These are phyloP conservation scores for Lateolabrax maculatus DNA, from an alignment of 2,797 vertebrate genomes.

Conservation along the genomic window DNA sequence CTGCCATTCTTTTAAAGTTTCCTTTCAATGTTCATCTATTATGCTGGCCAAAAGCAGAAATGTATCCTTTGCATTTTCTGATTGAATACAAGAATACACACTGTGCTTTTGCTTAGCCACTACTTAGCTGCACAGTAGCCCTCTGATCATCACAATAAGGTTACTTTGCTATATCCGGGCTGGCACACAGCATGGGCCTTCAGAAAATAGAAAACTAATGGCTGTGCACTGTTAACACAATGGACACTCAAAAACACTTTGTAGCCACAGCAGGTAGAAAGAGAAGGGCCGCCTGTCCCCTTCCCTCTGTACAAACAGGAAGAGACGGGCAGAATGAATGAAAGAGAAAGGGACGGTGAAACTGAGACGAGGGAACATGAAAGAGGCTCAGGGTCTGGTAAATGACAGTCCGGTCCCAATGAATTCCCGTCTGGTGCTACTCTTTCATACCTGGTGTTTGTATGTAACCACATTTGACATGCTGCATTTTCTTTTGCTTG, in stretches of 20 bases:
- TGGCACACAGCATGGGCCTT: conserved; percentile 79
- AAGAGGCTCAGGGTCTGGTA: conserved; percentile 76
- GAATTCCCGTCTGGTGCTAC: conserved; percentile 79
- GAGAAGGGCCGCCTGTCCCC: conserved; percentile 80
- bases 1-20: conserved; percentile 81
- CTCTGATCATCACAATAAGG: conserved; percentile 81
- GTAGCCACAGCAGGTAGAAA: conserved; percentile 85
- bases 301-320: conserved; percentile 87
- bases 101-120: conserved; percentile 73
- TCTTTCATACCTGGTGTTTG: conserved; percentile 84
- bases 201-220: conserved; percentile 82
- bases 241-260: conserved; percentile 82
- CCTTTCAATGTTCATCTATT: conserved; percentile 75
- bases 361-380: conserved; percentile 81
- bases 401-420: conserved; percentile 78
- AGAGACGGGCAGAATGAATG: conserved; percentile 76
- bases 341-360: conserved; percentile 78
- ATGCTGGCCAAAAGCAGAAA: conserved; percentile 74
- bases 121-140: conserved; percentile 69
- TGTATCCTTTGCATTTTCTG: conserved; percentile 82
- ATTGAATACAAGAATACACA: conserved; percentile 78
- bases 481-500: conserved; percentile 61
- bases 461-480: conserved; percentile 76
- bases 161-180: conserved; percentile 79
- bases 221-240: conserved; percentile 80